A percentile compares a stretch with the other conserved stretches of the same genome.
These are phyloP conservation scores for Sepiola atlantica DNA, from an alignment of 2,888 invertebrate genomes.

Conservation along the genomic window DNA sequence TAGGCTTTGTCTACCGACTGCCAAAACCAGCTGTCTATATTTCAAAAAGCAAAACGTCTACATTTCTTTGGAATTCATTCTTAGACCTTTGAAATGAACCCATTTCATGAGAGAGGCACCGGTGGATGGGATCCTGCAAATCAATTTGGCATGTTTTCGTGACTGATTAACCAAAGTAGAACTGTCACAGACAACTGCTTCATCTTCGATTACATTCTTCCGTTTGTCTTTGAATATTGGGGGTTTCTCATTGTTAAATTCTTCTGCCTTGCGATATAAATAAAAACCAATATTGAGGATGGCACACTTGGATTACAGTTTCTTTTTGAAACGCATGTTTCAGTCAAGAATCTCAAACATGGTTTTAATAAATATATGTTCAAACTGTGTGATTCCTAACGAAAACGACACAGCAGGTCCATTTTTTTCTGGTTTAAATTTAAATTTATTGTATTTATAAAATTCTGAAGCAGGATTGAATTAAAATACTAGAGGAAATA, in stretches of 20 bases:
- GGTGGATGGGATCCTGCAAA: background rate
- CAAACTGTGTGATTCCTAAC: too few species aligned
- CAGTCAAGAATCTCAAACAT: background rate
- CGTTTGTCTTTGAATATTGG: background rate
- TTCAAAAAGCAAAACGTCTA: background rate
- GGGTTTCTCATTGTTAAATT: background rate
- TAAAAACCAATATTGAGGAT: background rate
- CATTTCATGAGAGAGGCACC: background rate
- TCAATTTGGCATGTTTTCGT: background rate
- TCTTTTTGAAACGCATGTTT: background rate
- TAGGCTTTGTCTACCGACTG: background rate
- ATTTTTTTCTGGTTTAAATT: too few species aligned
- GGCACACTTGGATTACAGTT: background rate
- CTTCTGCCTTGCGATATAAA: background rate
- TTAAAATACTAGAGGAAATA: too few species aligned
- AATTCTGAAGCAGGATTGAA: too few species aligned
- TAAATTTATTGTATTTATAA: too few species aligned
- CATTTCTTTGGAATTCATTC: background rate
- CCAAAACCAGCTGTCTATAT: background rate
- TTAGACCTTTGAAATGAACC: background rate
- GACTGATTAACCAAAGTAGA: slow-evolving; percentile 8
- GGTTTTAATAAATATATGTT: background rate
- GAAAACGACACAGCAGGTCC: too few species aligned
- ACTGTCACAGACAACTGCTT: background rate
- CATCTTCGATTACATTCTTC: background rate